Base-by-base conservation (phyloP, 2,113 vertebrate species). In the Ranitomeya imitator region DNA sequence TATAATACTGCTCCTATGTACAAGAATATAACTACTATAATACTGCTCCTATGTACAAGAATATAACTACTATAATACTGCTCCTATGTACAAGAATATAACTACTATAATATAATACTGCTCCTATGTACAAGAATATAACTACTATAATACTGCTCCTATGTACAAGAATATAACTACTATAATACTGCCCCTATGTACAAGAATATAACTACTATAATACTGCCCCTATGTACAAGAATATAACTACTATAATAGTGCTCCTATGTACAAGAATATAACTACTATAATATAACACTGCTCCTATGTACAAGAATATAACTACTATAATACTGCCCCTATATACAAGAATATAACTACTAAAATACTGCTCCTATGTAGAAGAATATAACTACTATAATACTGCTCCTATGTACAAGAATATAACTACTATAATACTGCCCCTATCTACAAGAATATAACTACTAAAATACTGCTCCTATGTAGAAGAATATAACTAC, bases 31-130 rank as follows among this genome's bases (percentile, higher is more conserved):
- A 31, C 26, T 31, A 2, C 26, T 31, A 31, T 31, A n/a, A 67
- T 67, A 67, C 63, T 23, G 63, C 7, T 6, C 11, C 63, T 67
- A 67, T 67, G 21, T 67, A 67, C 63, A 67, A 67, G 63, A 67
- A 67, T 67, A 67, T 67, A 67, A 67, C 63, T 67, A n/a, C 63
- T 67, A 67, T 67, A 67, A 67, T 67, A 67, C 63, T 73, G 69
- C 69, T 8, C 69, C 69, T 73, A 73, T 37, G 6, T 16, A 73
- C 12, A 73, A 73, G 26, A 37, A 73, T 73, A 73, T 73, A 37
- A 73, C 69, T 73, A 37, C 69, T n/a, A 73, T 73, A 73, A 37
- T n/a, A 73, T 73, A 73, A 37, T 73, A 37, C 69, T 67, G 26
- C 26, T 2, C 26, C 26, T 31, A 31, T 31, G 26, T 31, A 31